Base-by-base conservation (phyloP, 2,888 invertebrate species). In the Neuroscelio doddi region DNA sequence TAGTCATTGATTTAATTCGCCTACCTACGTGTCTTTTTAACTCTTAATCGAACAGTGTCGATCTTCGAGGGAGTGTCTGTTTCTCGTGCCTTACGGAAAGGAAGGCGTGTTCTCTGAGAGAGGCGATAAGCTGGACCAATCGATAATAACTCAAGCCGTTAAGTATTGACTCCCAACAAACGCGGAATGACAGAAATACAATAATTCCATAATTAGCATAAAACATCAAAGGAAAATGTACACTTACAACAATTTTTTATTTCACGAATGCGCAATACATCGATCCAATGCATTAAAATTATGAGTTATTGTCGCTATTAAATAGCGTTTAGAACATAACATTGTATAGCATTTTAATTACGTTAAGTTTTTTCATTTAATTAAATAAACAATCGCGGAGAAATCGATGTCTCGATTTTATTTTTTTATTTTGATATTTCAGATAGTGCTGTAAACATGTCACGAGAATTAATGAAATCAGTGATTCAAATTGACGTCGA, bases 71-170 rank as follows among this genome's bases (percentile, higher is more conserved):
- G 68, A 68, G 63, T 65, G 57, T 70, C 47, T 65, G 56, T 52
- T n/a, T n/a, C 59, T 51, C 69, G 62, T 70, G 67, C 65, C 59
- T 70, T 69, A 64, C 69, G 63, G 70, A 68, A 68, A 55, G 63
- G 76, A 78, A 79, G 79, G 79, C 78, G 79, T 79, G 78, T 70
- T 78, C 75, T 71, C 71, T 66, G 69, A 58, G 74, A 77, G 78
- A 78, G 77, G 79, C 74, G 75, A 75, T 75, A 68, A 61, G 68
- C 68, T 68, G 71, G 67, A 76, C 79, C 79, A 79, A 79, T 79
- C 76, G 74, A 79, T 79, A 76, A 79, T 79, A 76, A 73, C 74
- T 74, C 72, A 70, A 72, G 71, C 49, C 21, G 17, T 44, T 44
- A 70, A 76, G 71, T 73, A 75, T 74, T 70, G 72, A 65, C 51